Evolutionary conservation across 2,797 vertebrate species (phyloP).

Genomic region (Antrozous pallidus): DNA sequence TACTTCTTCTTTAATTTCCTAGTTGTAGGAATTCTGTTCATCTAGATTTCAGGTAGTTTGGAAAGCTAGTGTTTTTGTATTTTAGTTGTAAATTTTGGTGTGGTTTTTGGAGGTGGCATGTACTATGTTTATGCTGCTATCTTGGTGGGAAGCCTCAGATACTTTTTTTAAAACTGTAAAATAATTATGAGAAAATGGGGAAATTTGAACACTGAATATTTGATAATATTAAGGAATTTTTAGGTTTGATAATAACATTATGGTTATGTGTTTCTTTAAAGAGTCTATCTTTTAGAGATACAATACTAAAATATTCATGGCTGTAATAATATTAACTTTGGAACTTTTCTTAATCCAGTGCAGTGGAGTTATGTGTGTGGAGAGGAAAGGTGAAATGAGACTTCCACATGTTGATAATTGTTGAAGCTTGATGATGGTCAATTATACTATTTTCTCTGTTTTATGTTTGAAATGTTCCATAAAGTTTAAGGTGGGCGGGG

Average conservation of each 20-base stretch:
- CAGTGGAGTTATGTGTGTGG: not conserved
- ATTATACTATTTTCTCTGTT: not conserved
- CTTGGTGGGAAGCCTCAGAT: too few species aligned
- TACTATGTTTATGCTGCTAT: too few species aligned
- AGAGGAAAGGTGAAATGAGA: not conserved
- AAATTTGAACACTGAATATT: not conserved
- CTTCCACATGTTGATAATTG: not conserved
- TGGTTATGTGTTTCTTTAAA: not conserved
- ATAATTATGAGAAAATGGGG: not conserved
- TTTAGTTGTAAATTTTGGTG: too few species aligned
- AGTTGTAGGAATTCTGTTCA: too few species aligned
- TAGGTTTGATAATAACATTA: not conserved
- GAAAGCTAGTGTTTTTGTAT: too few species aligned
- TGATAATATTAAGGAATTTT: conserved; percentile 1
- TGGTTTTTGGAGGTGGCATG: too few species aligned
- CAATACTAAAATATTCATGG: not conserved
- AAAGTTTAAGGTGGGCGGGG: not conserved
- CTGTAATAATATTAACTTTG: not conserved
- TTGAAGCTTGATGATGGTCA: not conserved
- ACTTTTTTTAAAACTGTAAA: not conserved
- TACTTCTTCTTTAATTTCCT: too few species aligned
- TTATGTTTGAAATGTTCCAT: not conserved
- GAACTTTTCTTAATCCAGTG: not conserved
- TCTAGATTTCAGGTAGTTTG: too few species aligned
- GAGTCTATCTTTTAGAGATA: not conserved